Evolutionary conservation across 1,140 invertebrate species (phyloP).

Genomic region (Ips nitidus): DNA sequence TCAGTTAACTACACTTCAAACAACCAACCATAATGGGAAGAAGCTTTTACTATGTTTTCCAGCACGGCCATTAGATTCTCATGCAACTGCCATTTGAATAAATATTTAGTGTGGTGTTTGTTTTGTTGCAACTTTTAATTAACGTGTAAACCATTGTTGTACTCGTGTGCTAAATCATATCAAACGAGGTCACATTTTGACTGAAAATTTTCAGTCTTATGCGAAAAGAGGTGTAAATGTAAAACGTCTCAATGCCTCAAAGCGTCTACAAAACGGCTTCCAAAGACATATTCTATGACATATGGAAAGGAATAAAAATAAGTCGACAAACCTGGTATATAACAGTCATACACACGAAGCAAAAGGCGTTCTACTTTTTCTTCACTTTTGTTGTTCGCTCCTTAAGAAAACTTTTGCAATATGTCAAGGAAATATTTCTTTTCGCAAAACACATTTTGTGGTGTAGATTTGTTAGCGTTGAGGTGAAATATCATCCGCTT

Average conservation of each 20-base stretch:
- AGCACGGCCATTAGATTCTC: background rate
- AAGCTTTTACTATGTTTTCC: too few species aligned
- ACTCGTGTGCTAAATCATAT: background rate
- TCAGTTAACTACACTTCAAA: too few species aligned
- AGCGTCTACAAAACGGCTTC: background rate
- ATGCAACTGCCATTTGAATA: constrained; percentile 4
- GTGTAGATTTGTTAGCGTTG: constrained; percentile 21
- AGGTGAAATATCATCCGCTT: constrained; percentile 16
- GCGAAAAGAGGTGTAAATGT: background rate
- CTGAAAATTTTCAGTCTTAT: background rate
- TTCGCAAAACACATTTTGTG: constrained; percentile 24
- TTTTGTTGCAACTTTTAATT: background rate
- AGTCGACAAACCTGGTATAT: background rate
- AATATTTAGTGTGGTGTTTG: background rate
- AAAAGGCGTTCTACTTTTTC: constrained; percentile 7
- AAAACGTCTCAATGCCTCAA: background rate
- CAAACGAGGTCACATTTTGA: background rate
- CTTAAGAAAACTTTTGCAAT: constrained; percentile 25
- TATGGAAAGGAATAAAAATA: constrained; percentile 5
- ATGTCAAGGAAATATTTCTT: constrained; percentile 32
- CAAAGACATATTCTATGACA: background rate
- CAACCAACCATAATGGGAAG: too few species aligned
- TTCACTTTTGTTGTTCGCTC: constrained; percentile 16
- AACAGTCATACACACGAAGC: background rate
- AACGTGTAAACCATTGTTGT: background rate